Evolutionary conservation across 2,888 invertebrate genomes (phyloP), one percentile per base, ranked within the genome.

Genomic region (Tipula confusa): DNA sequence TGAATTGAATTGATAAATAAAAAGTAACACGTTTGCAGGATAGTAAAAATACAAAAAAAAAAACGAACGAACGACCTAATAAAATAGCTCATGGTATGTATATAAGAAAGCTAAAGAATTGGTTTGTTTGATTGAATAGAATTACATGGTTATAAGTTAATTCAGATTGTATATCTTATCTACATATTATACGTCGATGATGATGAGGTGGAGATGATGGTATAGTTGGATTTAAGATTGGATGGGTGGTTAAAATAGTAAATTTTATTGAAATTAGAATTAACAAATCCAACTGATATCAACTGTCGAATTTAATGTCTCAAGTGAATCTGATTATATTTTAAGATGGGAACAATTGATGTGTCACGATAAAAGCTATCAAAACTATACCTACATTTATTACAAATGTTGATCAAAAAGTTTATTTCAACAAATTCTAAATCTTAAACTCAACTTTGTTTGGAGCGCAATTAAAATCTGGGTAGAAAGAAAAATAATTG

Each of bases 1-100:
- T 64, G 64, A 64, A 64, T 64, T 64, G 64, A 64, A 64, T 64
- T 64, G 64, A 64, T 64, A 64, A 64, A 64, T 64, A 64, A 64
- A 64, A 64, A 64, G 64, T 64, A 64, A 64, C 64, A 64, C 64
- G 64, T 64, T 64, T 64, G 64, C 24, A 24, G 64, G 64, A 64
- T 64, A 64, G 24, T 64, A 64, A 43, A 18, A 64, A 64, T n/a
- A 2, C 2, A 24, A 64, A 18, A 64, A 64, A 43, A 2, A n/a
- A 24, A 64, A 64, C 11, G 64, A 64, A 64, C 64, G 64, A 64
- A 64, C 33, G 33, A 11, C 6, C 64, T 64, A 64, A 64, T 64
- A 64, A 64, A 64, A 64, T 13, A 64, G 9, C 64, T 64, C 64
- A 64, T 24, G 6, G 13, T 48, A 64, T 7, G 24, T 64, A 3